A percentile compares a stretch with the other conserved stretches of the same genome.
phyloP scores from a whole-genome alignment of 2,113 vertebrate species.

The Stegostoma tigrinum region DNA sequence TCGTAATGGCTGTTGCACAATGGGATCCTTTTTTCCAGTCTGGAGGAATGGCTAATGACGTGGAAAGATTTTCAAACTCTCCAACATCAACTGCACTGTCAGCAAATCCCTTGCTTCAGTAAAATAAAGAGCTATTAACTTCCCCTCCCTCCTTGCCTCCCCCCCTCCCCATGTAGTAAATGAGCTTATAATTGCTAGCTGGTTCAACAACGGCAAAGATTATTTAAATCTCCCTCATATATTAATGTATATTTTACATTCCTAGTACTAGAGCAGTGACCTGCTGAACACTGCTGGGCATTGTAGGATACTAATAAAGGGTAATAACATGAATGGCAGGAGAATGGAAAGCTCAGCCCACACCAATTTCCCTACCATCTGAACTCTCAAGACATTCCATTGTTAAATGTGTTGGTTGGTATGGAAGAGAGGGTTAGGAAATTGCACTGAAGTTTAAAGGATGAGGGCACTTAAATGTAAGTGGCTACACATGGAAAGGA shows the following conservation, averaged over 20 bases:
- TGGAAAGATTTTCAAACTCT: conserved; percentile 19
- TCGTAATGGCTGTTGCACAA: conserved; percentile 1
- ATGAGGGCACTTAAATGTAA: neutral
- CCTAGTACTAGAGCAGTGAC: neutral
- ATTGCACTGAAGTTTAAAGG: neutral
- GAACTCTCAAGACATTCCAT: neutral
- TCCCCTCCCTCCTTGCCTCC: too few species aligned
- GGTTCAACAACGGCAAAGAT: neutral
- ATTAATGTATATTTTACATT: neutral
- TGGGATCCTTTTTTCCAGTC: neutral
- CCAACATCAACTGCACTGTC: neutral
- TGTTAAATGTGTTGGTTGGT: neutral
- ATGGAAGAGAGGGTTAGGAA: neutral
- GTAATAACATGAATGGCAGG: neutral
- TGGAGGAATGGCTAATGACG: conserved; percentile 11
- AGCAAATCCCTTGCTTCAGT: conserved; percentile 23
- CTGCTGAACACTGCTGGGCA: neutral
- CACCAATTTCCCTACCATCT: neutral
- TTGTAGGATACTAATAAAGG: neutral
- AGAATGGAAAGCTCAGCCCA: neutral
- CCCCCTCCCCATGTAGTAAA: neutral
- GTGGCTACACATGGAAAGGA: neutral
- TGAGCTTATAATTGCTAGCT: conserved; percentile 7
- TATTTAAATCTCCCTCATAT: conserved; percentile 1
- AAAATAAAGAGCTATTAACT: neutral